Conservation (phyloP, 2,888 invertebrate genomes). For the Euzetes globulus region DNA sequence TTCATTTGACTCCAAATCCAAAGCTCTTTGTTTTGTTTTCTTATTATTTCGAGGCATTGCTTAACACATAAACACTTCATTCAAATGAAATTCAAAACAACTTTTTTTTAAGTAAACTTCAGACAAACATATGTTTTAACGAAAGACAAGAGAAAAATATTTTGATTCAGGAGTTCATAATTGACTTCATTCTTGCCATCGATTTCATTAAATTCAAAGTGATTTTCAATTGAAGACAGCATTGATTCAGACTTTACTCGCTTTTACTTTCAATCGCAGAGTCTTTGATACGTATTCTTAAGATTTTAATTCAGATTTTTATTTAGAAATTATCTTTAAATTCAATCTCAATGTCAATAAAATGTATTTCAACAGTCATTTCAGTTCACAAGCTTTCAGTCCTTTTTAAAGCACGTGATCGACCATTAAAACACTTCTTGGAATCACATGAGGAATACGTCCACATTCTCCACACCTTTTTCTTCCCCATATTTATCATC, state of each 20-base stretch:
- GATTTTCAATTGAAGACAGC: not conserved
- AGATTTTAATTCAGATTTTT: not conserved
- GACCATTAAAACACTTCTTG: not conserved
- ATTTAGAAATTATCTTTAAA: not conserved
- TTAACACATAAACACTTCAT: not conserved
- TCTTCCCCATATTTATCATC: no score
- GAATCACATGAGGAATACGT: not conserved
- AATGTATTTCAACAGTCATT: not conserved
- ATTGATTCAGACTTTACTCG: not conserved
- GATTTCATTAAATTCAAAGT: not conserved
- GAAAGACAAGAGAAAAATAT: not conserved
- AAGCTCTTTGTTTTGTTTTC: not conserved
- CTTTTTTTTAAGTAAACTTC: not conserved
- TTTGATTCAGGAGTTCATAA: not conserved
- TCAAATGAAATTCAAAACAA: not conserved
- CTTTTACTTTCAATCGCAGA: not conserved
- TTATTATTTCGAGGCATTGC: conserved; percentile 12
- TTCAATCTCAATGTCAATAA: conserved; percentile 24
- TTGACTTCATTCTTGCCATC: not conserved
- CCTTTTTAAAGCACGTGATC: conserved; percentile 9
- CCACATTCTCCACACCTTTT: no score
- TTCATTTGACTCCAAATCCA: not conserved
- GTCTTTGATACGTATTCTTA: no score
- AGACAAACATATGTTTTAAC: not conserved
- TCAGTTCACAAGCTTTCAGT: not conserved